Evolutionary conservation across 2,888 invertebrate species (phyloP), one percentile per base, ranked within the genome.

Genomic region (Erebia palarica): DNA sequence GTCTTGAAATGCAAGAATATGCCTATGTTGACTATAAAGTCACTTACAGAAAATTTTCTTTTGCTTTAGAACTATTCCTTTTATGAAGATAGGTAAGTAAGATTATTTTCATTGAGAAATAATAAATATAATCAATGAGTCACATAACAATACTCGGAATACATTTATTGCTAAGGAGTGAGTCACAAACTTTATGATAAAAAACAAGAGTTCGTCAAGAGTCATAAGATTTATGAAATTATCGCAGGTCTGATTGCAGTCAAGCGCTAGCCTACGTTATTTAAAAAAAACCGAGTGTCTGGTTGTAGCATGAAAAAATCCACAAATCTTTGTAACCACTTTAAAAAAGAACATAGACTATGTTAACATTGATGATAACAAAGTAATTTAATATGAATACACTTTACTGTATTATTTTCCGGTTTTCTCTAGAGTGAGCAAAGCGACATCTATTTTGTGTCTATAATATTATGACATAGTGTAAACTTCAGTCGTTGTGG

Each of bases 111-210:
- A 53, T 53, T 63, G 55, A 55, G 55, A 47, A 47, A 21, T 11
- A 13, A n/a, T n/a, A 49, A 13, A 21, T 13, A 11, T 13, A 21
- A 49, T 21, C 1, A 13, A 49, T 73, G 73, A 73, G 55, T 73
- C 73, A 73, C 61, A 68, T 60, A 13, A 16, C n/a, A 59, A 69
- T 73, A 67, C 70, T 60, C 11, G 64, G 70, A 70, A 69, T 58
- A 36, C 16, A 64, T 47, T 63, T 36, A 65, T 65, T n/a, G 36
- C 9, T 60, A 42, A 42, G 60, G 61, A 21, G n/a, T 47, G 61
- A 61, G 13, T 61, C 63, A 63, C 13, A 21, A 21, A 49, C 11
- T 14, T 63, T 21, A 61, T 13, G 9, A n/a, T 9, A 42, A 42
- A 42, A 60, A 60, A 60, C n/a, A 60, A 16, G 16, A 60, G 60